Evolutionary conservation across 1,140 invertebrate species (phyloP).

Genomic region (Leptinotarsa lineolata): DNA sequence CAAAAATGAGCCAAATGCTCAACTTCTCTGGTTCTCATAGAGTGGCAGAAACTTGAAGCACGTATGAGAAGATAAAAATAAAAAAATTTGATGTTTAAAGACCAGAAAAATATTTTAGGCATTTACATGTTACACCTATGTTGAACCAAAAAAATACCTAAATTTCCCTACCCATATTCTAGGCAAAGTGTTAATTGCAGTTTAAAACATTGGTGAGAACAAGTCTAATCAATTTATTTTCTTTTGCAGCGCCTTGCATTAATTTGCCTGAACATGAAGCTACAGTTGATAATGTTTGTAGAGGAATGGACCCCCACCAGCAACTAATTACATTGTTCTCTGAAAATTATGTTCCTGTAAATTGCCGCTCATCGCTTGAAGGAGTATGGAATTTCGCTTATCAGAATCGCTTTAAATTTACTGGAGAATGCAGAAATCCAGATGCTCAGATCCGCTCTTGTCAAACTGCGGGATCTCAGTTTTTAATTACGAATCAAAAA

Average conservation of each 20-base stretch:
- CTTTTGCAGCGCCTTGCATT: slow-evolving; percentile 70
- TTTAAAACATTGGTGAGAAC: background rate
- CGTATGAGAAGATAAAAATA: too few species aligned
- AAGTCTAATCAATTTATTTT: background rate
- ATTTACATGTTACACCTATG: too few species aligned
- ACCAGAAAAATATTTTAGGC: too few species aligned
- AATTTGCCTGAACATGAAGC: slow-evolving; percentile 69
- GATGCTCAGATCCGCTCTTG: slow-evolving; percentile 91
- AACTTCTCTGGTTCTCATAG: too few species aligned
- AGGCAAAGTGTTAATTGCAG: background rate
- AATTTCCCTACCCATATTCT: background rate
- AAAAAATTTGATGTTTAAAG: too few species aligned
- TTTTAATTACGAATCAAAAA: slow-evolving; percentile 95
- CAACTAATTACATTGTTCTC: slow-evolving; percentile 85
- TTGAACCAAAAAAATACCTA: too few species aligned
- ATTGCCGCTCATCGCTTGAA: slow-evolving; percentile 90
- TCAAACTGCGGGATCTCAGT: slow-evolving; percentile 93
- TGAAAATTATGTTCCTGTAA: slow-evolving; percentile 88
- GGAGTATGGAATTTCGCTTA: slow-evolving; percentile 95
- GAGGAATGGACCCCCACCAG: slow-evolving; percentile 73
- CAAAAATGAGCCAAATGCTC: too few species aligned
- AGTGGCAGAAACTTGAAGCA: too few species aligned
- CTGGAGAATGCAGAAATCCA: slow-evolving; percentile 84
- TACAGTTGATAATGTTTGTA: slow-evolving; percentile 77
- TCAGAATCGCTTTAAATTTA: slow-evolving; percentile 88